Percentiles rank a stretch among this genome's conserved stretches.
These are phyloP conservation scores for Agrotis puta DNA, from an alignment of 2,888 invertebrate genomes.

Conservation along the genomic window DNA sequence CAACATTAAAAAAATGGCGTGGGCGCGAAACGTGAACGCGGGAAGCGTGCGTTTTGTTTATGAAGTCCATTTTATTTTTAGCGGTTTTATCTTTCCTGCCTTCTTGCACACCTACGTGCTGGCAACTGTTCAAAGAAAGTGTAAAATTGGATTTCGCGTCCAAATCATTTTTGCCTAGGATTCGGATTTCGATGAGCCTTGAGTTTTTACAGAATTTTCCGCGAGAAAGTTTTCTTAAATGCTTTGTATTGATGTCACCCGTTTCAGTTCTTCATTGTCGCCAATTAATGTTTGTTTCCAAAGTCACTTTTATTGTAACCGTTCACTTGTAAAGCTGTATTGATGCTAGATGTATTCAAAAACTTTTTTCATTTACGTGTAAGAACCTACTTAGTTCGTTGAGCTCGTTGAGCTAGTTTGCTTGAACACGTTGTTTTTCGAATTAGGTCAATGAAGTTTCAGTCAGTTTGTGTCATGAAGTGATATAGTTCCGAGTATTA, in stretches of 20 bases:
- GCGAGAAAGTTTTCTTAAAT: slow-evolving; percentile 1
- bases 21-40: slow-evolving; percentile 75
- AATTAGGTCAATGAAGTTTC: slow-evolving; percentile 46
- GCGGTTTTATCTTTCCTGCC: slow-evolving; percentile 88
- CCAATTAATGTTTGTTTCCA: not conserved
- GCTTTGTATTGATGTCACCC: not conserved
- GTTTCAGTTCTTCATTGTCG: not conserved
- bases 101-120: slow-evolving; percentile 86
- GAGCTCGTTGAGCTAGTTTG: slow-evolving; percentile 22
- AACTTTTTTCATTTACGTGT: too few relatives aligned
- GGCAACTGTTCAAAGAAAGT: slow-evolving; percentile 88
- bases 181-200: slow-evolving; percentile 72
- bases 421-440: slow-evolving; percentile 12
- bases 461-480: slow-evolving; percentile 1
- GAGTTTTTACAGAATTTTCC: slow-evolving; percentile 48
- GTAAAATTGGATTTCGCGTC: slow-evolving; percentile 86
- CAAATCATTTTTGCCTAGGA: slow-evolving; percentile 74
- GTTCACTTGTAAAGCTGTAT: not conserved
- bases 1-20: slow-evolving; percentile 74
- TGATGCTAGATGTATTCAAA: not conserved
- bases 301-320: not conserved
- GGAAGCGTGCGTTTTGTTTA: slow-evolving; percentile 87
- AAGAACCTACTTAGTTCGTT: not conserved
- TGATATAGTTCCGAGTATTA: not conserved
- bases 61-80: slow-evolving; percentile 85